Base-by-base conservation (phyloP, 2,797 vertebrate genomes). In the Tenualosa ilisha region DNA sequence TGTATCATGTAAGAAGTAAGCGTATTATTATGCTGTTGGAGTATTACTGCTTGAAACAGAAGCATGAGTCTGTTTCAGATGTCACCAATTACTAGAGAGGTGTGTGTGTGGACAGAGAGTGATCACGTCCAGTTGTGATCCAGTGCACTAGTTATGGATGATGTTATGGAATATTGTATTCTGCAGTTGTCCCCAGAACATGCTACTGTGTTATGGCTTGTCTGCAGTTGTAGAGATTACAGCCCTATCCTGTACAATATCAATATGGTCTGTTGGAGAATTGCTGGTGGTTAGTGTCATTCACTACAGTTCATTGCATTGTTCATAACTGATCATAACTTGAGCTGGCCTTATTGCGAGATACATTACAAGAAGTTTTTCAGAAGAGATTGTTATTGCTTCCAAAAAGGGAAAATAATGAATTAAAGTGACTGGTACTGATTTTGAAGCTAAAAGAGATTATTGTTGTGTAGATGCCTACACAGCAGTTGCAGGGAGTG, bases 401-500 rank as follows among this genome's bases (percentile, higher is more conserved):
- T 79, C 17, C 40, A 79, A 79, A 79, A 79, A 79, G 72, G 72
- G 72, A 79, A 79, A 20, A 22, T 75, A 12, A 79, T 79, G 72
- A 79, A 46, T 79, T 20, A 75, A 75, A 37, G 15, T 43, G 17
- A 79, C 17, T 46, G 37, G 72, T 79, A 79, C 6, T 79, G 37
- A 72, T 65, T 65, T 65, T 26, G 4, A 79, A 22, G 17, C 5
- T 0, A 20, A 8, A 20, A 79, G 72, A 79, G 72, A 79, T 79
- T 79, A 79, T 79, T 79, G 31, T 1, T 31, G 31, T 31, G 31
- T 20, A 43, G 72, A 79, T 79, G 72, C 22, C 5, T 79, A 46
- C 37, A 79, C 72, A 79, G 17, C 37, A 72, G 13, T 72, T 17
- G 13, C 68, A 46, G 20, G 6, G 37, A 40, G 72, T 46, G 37